Conservation (phyloP, 2,113 vertebrate genomes). For the Oreocharis arfaki region DNA sequence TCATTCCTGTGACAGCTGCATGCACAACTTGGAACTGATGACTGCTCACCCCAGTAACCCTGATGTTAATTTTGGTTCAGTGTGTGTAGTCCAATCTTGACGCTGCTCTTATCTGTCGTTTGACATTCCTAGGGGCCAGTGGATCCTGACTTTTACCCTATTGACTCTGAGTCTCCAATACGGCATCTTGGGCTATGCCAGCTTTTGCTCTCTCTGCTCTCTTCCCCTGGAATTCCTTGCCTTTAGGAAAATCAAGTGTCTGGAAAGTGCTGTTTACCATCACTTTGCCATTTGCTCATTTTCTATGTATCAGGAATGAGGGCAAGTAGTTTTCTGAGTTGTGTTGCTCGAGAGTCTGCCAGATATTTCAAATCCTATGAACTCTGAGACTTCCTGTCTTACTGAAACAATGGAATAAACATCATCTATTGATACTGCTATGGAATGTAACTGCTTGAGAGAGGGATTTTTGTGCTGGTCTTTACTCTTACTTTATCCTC, state of each 20-base stretch:
- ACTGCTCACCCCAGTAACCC: not conserved
- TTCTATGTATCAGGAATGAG: not conserved
- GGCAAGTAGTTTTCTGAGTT: not conserved
- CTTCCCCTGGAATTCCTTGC: not conserved
- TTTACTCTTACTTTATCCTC: not conserved
- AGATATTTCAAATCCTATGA: not conserved
- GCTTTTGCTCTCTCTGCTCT: not conserved
- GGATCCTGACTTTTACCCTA: not conserved
- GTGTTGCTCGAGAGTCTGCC: fast-evolving
- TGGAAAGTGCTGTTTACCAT: not conserved
- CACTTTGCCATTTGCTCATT: not conserved
- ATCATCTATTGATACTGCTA: not conserved
- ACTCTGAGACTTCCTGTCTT: not conserved
- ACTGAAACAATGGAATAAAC: not conserved
- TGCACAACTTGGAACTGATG: not conserved
- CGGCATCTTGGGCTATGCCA: not conserved
- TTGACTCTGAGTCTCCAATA: not conserved
- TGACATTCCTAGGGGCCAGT: not conserved
- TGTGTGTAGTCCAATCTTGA: not conserved
- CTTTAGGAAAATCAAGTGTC: not conserved
- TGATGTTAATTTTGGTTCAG: not conserved
- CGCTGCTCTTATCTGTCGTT: not conserved
- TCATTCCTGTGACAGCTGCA: not conserved
- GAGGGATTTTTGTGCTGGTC: not conserved
- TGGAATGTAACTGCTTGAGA: not conserved